A percentile compares a stretch with the other conserved stretches of the same genome.
phyloP scores from a whole-genome alignment of 2,888 invertebrate genomes.

The Congeria kusceri region DNA sequence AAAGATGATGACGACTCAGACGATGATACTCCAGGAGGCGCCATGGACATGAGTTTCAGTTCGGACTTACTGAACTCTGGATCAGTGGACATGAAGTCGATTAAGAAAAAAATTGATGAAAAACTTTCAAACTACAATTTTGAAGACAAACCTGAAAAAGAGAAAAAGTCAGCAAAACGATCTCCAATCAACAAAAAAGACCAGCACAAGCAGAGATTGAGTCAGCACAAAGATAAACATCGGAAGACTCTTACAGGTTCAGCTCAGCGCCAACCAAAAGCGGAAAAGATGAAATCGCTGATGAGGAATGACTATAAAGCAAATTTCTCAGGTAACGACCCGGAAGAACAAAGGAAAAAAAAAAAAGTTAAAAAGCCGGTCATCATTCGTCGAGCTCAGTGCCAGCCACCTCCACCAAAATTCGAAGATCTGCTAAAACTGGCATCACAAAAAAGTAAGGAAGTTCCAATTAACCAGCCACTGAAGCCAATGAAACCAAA shows the following conservation, averaged over 20 bases:
- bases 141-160: slow-evolving; percentile 53
- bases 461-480: slow-evolving; percentile 41
- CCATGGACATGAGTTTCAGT: slow-evolving; percentile 40
- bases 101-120: slow-evolving; percentile 62
- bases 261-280: slow-evolving; percentile 28
- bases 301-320: slow-evolving; percentile 49
- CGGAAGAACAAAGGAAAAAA: slow-evolving; percentile 3
- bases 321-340: slow-evolving; percentile 34
- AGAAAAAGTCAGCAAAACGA: slow-evolving; percentile 33
- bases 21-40: slow-evolving; percentile 26
- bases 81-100: slow-evolving; percentile 45
- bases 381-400: slow-evolving; percentile 37
- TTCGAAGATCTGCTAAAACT: slow-evolving; percentile 76
- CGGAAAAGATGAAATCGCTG: slow-evolving; percentile 46
- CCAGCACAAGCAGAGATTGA: slow-evolving; percentile 1
- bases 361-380: slow-evolving; percentile 48
- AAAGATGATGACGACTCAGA: slow-evolving; percentile 47
- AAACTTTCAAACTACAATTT: slow-evolving; percentile 58
- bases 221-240: not conserved
- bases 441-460: slow-evolving; percentile 71
- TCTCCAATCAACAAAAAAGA: slow-evolving; percentile 8
- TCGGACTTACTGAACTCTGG: slow-evolving; percentile 45
- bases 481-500: slow-evolving; percentile 32
- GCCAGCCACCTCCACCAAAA: slow-evolving; percentile 67
- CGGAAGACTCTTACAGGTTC: slow-evolving; percentile 6